Conservation (phyloP, 2,888 invertebrate species). For the Lepetodrilus schrolli region DNA sequence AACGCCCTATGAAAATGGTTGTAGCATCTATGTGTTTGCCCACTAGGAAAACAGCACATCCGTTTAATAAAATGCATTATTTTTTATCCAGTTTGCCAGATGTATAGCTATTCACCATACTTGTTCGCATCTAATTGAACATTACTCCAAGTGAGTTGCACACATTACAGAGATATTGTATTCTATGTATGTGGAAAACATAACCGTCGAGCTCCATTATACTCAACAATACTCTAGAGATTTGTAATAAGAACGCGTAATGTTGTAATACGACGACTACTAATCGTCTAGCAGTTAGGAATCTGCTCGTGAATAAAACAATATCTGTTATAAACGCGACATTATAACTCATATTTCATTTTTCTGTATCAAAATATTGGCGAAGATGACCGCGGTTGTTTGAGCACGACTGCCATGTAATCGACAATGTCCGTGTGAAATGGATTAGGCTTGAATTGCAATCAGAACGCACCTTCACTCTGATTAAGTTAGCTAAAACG, state of each 20-base stretch:
- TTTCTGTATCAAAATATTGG: slow-evolving; percentile 11
- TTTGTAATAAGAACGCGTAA: no score
- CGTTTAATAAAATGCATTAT: neutral
- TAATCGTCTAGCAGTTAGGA: no score
- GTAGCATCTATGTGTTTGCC: no score
- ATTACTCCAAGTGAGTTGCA: no score
- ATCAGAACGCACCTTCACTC: neutral
- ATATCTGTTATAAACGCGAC: neutral
- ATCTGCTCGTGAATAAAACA: neutral
- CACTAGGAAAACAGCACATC: no score
- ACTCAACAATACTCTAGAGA: neutral
- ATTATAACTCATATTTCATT: neutral
- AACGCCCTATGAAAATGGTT: neutral
- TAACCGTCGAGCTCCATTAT: slow-evolving; percentile 11
- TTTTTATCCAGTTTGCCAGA: neutral
- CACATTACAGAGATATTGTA: neutral
- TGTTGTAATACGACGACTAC: no score
- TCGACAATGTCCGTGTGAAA: slow-evolving; percentile 21
- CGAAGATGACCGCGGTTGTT: slow-evolving; percentile 15
- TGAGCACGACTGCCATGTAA: neutral
- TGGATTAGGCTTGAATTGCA: slow-evolving; percentile 23
- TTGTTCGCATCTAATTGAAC: slow-evolving; percentile 7
- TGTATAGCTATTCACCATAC: neutral
- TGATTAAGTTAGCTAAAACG: neutral
- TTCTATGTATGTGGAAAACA: neutral